Base-by-base conservation (phyloP, 2,888 invertebrate species). In the Amiota mariae region DNA sequence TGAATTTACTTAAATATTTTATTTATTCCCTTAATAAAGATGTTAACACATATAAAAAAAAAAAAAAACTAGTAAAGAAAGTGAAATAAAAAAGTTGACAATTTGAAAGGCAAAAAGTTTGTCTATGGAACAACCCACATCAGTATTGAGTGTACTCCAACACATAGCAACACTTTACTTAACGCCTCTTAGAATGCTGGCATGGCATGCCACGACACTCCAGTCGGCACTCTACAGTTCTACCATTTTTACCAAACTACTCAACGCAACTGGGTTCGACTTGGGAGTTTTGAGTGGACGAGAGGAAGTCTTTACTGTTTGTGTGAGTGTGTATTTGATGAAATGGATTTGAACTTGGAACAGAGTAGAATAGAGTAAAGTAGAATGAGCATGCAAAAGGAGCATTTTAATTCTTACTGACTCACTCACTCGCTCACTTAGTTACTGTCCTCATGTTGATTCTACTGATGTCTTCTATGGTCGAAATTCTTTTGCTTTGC, bases 81-180 rank as follows among this genome's bases (percentile, higher is more conserved):
- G 15, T 18, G 54, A 15, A 56, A n/a, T 15, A 57, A 47, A 57
- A 71, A 77, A 84, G 80, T 82, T 84, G 84, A 80, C 84, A 82
- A 77, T 81, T 77, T 76, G 76, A 77, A 79, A 84, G 82, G 78
- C 81, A 81, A 80, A 82, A 79, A 81, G 77, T 71, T 80, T 81
- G 71, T 71, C 15, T 48, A 24, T 13, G 46, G 46, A 48, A 71
- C 78, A 74, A 18, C 75, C 79, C 78, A 74, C 76, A 72, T 73
- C 71, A 18, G n/a, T n/a, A 59, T 15, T 20, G 20, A 54, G 54
- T 13, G 54, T 54, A 54, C 54, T 54, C 54, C n/a, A 54, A n/a
- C 54, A 54, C 36, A 36, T 36, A 36, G 36, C 36, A 36, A 36
- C 36, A 36, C 36, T 36, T 36, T 36, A 36, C 54, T 54, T 54